Conservation (phyloP, 2,113 vertebrate species). For the Pontoporia blainvillei region DNA sequence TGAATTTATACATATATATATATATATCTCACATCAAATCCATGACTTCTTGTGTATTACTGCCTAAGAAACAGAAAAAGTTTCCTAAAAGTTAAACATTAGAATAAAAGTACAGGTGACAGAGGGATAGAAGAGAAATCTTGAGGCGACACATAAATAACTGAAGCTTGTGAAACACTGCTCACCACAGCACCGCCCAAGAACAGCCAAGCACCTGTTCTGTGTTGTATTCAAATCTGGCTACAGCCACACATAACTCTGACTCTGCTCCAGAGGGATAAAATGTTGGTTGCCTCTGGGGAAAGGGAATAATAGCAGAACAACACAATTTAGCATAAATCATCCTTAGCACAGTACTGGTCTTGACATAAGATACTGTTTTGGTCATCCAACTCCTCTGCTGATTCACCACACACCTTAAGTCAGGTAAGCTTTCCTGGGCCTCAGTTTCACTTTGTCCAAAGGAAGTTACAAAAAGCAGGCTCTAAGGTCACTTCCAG, state of each 20-base stretch:
- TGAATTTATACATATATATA: too few species aligned
- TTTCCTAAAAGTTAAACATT: background rate
- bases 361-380: background rate
- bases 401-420: background rate
- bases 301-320: background rate
- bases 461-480: background rate
- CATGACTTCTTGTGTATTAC: background rate
- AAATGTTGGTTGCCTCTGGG: background rate
- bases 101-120: background rate
- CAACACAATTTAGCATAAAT: background rate
- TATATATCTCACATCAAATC: background rate
- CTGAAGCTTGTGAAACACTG: background rate
- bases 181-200: background rate
- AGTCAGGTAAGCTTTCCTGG: background rate
- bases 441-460: background rate
- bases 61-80: background rate
- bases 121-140: background rate
- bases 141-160: background rate
- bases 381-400: background rate
- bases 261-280: background rate
- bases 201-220: slow-evolving; percentile 28
- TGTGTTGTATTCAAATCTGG: slow-evolving; percentile 9
- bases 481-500: background rate
- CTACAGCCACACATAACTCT: slow-evolving; percentile 27
- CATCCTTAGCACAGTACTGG: background rate